Percentiles rank a stretch among this genome's conserved stretches.
These are phyloP conservation scores for Sebastes alutus DNA, from an alignment of 2,797 vertebrate genomes.

Conservation along the genomic window DNA sequence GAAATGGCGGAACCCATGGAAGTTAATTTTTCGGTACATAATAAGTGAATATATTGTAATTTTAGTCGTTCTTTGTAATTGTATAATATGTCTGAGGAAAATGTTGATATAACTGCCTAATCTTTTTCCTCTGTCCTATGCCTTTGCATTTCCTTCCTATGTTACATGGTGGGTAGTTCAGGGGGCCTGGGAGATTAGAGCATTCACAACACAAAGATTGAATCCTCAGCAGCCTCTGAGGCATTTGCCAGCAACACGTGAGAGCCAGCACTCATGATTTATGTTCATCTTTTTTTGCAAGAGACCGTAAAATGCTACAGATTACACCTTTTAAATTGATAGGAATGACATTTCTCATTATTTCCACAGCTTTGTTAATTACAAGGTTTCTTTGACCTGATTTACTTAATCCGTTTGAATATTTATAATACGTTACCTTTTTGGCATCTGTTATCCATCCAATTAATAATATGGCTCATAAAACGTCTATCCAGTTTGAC, in stretches of 20 bases:
- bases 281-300: not conserved
- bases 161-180: not conserved
- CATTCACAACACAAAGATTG: not conserved
- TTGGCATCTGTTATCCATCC: not conserved
- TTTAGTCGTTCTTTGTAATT: too few species aligned
- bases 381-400: conserved; percentile 20
- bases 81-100: too few species aligned
- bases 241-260: not conserved
- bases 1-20: too few species aligned
- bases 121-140: too few species aligned
- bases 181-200: not conserved
- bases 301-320: not conserved
- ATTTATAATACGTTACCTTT: conserved; percentile 2
- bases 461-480: not conserved
- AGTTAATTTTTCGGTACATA: too few species aligned
- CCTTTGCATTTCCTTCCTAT: too few species aligned
- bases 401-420: conserved; percentile 19
- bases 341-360: not conserved
- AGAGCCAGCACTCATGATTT: not conserved
- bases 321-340: conserved; percentile 1
- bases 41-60: too few species aligned
- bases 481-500: not conserved
- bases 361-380: conserved; percentile 8
- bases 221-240: conserved; percentile 11
- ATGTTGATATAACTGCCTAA: too few species aligned